Conservation (phyloP, 2,113 vertebrate genomes). For the Burhinus oedicnemus region DNA sequence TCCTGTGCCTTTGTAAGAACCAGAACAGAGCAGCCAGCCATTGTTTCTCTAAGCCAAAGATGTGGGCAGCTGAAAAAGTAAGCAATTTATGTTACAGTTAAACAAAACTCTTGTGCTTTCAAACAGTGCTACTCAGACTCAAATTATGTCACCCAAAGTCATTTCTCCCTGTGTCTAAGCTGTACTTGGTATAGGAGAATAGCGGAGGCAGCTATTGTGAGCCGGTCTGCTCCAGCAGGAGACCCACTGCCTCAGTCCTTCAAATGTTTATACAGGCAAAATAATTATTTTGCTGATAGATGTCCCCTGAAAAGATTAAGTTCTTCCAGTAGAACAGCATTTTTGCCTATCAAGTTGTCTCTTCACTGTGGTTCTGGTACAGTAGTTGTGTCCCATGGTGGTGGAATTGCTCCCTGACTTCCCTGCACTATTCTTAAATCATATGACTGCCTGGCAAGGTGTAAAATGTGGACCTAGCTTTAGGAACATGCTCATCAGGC, state of each 20-base stretch:
- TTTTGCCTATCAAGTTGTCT: not conserved
- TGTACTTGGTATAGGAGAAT: not conserved
- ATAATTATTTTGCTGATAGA: not conserved
- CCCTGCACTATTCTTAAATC: not conserved
- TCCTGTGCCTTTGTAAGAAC: not conserved
- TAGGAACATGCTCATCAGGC: not conserved
- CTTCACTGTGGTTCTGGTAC: not conserved
- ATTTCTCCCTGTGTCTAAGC: not conserved
- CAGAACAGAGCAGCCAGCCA: accelerated
- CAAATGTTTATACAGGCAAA: not conserved
- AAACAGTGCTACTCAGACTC: not conserved
- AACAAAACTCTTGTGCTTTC: not conserved
- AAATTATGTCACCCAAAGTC: not conserved
- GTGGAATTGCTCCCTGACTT: not conserved
- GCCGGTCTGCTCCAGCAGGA: not conserved
- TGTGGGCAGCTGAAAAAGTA: not conserved
- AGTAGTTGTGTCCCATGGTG: not conserved
- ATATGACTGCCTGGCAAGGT: not conserved
- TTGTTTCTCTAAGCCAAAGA: not conserved
- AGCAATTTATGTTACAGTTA: not conserved
- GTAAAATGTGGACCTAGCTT: not conserved
- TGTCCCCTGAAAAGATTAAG: not conserved
- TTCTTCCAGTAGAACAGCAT: not conserved
- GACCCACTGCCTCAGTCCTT: not conserved
- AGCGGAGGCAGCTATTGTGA: not conserved